These are phyloP conservation scores for Cyanistes caeruleus DNA, from an alignment of 2,113 vertebrate genomes.

Conservation along the genomic window DNA sequence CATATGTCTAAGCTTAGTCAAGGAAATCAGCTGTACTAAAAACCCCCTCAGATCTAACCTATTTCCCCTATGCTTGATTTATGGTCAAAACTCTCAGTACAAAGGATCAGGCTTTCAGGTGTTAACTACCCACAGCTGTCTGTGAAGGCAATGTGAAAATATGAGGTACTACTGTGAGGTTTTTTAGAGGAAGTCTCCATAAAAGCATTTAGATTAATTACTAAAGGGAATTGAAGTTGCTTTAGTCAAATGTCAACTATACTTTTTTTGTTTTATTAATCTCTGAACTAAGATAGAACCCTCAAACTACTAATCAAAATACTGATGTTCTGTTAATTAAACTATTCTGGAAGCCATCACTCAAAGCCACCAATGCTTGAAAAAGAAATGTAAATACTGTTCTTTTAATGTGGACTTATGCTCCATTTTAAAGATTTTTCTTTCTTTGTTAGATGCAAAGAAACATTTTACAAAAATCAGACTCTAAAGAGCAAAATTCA, in stretches of 20 bases:
- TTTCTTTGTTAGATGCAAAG: neutral
- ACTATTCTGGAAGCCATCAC: neutral
- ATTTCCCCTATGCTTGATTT: neutral
- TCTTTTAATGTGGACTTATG: neutral
- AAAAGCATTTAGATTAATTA: neutral
- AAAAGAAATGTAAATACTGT: neutral
- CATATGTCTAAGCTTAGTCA: neutral
- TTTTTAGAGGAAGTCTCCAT: neutral
- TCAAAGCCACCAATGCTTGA: neutral
- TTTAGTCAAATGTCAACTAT: neutral
- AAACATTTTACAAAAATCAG: neutral
- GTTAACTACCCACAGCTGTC: neutral
- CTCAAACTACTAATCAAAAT: neutral
- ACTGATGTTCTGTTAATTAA: neutral
- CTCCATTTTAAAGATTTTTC: neutral
- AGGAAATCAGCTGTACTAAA: neutral
- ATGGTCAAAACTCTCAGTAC: neutral
- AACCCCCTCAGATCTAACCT: rapidly evolving
- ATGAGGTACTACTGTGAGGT: neutral
- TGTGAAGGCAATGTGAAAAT: neutral
- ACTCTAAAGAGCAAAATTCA: neutral
- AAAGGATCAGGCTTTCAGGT: neutral
- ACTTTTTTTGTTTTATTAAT: neutral
- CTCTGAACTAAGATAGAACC: neutral
- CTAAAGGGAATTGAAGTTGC: neutral